Base-by-base conservation (phyloP, 2,888 invertebrate genomes). In the Cosmorhoe ocellata region DNA sequence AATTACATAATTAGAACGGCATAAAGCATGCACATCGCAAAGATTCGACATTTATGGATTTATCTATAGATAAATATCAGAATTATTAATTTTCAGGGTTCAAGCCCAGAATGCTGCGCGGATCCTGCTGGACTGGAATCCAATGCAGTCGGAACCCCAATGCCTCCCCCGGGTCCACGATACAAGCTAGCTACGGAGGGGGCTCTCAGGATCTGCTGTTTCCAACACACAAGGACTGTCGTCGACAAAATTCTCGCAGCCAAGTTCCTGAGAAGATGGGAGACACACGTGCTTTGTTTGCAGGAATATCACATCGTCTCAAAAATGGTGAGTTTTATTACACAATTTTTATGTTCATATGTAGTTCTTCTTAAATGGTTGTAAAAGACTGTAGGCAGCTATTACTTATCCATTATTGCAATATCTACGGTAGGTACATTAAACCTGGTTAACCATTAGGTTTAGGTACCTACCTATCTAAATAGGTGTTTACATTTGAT, bases 171-270 rank as follows among this genome's bases (percentile, higher is more conserved):
- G 0, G 93, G 93, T 0, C 93, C 93, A 0, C 85, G 93, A 26
- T 93, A 94, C 81, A 95, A 94, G 75, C 90, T 95, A 33, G 91
- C 95, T 38, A 89, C 92, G 10, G 95, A 95, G 64, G 95, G 95
- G 1, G 92, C 94, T 56, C 91, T 95, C 30, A 93, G 94, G 71
- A 92, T 95, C 54, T 95, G 95, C 88, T 92, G 94, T 69, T 91
- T 95, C 62, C 94, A 95, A 67, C 95, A 95, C 76, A 94, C 94
- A 2, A 90, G 94, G 61, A 95, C 95, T 27, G 93, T 96, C 50
- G 93, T 95, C 59, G 94, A 94, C 80, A 96, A 96, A 82, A 94
- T 96, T 63, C 90, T 95, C 65, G 94, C 94, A 46, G 93, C 95
- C 57, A 94, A 95, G 78, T 95, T 95, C 76, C 89, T 95, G 30